A percentile compares a stretch with the other conserved stretches of the same genome.
Evolutionary conservation across 2,113 vertebrate genomes (phyloP).

Genomic region (Pachypanchax playfairii): DNA sequence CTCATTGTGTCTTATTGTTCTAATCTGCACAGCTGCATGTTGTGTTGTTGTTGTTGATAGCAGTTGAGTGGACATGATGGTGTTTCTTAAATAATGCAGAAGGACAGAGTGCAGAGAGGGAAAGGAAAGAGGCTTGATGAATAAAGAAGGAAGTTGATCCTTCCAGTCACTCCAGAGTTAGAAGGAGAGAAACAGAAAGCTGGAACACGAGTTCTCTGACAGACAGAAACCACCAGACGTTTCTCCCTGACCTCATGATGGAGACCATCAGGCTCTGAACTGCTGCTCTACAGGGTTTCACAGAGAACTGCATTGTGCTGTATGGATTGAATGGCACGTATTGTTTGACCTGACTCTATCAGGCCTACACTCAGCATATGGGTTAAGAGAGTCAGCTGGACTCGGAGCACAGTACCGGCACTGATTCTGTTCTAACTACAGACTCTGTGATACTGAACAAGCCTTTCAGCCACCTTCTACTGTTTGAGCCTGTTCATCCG

Average conservation of each 20-base stretch:
- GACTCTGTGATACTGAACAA: too few relatives aligned
- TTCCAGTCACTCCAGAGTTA: constrained; percentile 39
- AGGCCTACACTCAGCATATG: constrained; percentile 43
- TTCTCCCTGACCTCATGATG: constrained; percentile 29
- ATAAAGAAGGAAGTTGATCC: constrained; percentile 31
- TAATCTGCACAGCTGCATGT: constrained; percentile 15
- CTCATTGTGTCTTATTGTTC: too few relatives aligned
- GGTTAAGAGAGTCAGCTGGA: constrained; percentile 50
- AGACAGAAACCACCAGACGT: constrained; percentile 2
- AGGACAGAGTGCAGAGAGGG: constrained; percentile 48
- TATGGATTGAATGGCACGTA: constrained; percentile 56
- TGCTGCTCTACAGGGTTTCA: constrained; percentile 31
- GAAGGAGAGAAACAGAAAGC: constrained; percentile 23
- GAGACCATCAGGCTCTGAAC: constrained; percentile 28
- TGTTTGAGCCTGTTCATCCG: too few relatives aligned
- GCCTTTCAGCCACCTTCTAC: too few relatives aligned
- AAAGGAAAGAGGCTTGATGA: constrained; percentile 1
- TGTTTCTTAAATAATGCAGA: constrained; percentile 71
- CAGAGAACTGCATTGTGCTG: constrained; percentile 62
- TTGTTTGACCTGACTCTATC: constrained; percentile 62
- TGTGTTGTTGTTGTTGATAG: constrained; percentile 36
- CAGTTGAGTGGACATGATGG: constrained; percentile 39
- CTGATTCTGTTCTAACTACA: not conserved
- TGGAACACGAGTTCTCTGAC: not conserved
- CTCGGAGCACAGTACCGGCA: constrained; percentile 1